phyloP scores from a whole-genome alignment of 2,888 invertebrate species.

The Diarsia dahlii region DNA sequence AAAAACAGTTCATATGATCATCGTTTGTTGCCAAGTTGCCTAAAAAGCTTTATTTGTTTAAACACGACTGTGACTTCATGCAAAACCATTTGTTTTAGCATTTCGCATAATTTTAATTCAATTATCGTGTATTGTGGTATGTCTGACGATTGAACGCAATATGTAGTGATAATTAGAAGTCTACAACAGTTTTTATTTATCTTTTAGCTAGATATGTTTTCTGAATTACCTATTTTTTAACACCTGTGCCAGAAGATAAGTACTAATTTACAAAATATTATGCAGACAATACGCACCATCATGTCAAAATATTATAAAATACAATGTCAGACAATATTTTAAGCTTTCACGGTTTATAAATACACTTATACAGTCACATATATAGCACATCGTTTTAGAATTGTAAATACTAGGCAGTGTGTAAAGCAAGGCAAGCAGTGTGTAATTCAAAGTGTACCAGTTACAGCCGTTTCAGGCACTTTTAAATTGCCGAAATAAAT shows the following conservation, averaged over 20 bases:
- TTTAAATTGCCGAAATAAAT: no score
- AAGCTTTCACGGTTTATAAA: no score
- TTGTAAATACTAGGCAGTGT: no score
- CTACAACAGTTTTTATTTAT: constrained; percentile 6
- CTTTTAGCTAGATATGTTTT: constrained; percentile 11
- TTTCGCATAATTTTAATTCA: constrained; percentile 60
- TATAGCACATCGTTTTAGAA: no score
- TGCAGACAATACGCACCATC: not conserved
- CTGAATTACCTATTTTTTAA: not conserved
- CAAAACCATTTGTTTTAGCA: constrained; percentile 45
- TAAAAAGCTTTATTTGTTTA: constrained; percentile 69
- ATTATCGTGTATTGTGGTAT: constrained; percentile 42
- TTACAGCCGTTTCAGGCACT: no score
- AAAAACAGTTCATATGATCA: constrained; percentile 70
- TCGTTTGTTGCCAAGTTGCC: constrained; percentile 84
- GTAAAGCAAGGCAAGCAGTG: no score
- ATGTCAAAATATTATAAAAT: no score
- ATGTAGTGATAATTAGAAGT: constrained; percentile 38
- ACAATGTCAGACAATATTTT: no score
- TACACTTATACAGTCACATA: no score
- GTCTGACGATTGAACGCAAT: constrained; percentile 25
- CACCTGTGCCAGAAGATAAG: not conserved
- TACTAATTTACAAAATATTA: not conserved
- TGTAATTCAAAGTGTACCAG: no score
- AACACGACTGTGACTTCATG: constrained; percentile 28